Evolutionary conservation across 2,113 vertebrate genomes (phyloP), one percentile per base, ranked within the genome.

Genomic region (Camelus bactrianus): DNA sequence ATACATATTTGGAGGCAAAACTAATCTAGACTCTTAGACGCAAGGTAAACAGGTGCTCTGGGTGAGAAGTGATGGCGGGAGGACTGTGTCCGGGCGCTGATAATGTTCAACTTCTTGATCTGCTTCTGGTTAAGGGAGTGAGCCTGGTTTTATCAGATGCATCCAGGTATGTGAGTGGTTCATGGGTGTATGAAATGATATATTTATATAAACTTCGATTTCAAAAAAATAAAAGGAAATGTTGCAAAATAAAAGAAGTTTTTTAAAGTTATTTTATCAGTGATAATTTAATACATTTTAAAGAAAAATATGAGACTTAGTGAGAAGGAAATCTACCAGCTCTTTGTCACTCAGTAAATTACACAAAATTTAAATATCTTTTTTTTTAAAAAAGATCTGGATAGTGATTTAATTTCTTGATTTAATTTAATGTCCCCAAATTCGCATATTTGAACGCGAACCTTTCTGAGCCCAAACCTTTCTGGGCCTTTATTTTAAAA

Each of bases 1-100:
- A 67, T 5, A 46, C 42, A 28, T 28, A 3, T 70, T 42, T 83
- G 19, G 8, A 62, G 12, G 26, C 8, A 62, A 76, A 48, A 14
- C 6, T 10, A 38, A 19, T 12, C 42, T 11, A 35, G 5, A 8
- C 17, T 46, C 32, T 22, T n/a, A 13, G 22, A 46, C 2, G 32
- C 2, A 32, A 72, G 10, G 19, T 12, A 22, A n/a, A 8, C 46
- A 8, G 58, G 1, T 20, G 3, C 16, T n/a, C 6, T 60, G 17
- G 64, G 35, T 1, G 11, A 12, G 3, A 8, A 1, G 0, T 12
- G 16, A 6, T 46, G 11, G 30, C 1, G 8, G 5, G 30, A 35
- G 26, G 4, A 3, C 2, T 26, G 6, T 6, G 12, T 42, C 24
- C 10, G 13, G 3, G 12, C 8, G 0, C 3, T 67, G 2, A 1